phyloP scores from a whole-genome alignment of 2,888 invertebrate genomes.

The Poecilobothrus nobilitatus region DNA sequence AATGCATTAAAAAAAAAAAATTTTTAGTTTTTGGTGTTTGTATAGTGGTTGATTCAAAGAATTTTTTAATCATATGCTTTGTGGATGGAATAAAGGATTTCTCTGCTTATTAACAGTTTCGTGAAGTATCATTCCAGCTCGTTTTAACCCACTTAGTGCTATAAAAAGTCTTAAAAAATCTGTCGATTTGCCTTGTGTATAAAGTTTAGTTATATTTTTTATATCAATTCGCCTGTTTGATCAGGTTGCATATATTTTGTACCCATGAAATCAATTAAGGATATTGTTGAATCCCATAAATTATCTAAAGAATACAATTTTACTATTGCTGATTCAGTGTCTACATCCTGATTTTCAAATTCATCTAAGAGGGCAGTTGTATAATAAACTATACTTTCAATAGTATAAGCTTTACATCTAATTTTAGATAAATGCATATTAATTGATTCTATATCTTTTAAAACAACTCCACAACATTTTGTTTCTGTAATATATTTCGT shows the following conservation, averaged over 20 bases:
- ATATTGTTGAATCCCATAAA: constrained; percentile 29
- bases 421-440: constrained; percentile 39
- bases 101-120: constrained; percentile 52
- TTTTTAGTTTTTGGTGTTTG: constrained; percentile 57
- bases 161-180: constrained; percentile 48
- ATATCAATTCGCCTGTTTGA: constrained; percentile 30
- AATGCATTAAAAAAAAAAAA: no score
- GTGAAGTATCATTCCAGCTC: constrained; percentile 54
- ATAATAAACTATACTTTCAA: constrained; percentile 80
- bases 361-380: constrained; percentile 72
- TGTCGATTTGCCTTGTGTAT: constrained; percentile 50
- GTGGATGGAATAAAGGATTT: constrained; percentile 71
- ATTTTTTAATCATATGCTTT: constrained; percentile 50
- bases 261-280: constrained; percentile 33
- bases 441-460: constrained; percentile 35
- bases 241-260: constrained; percentile 33
- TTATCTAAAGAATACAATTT: constrained; percentile 47
- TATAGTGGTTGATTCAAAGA: constrained; percentile 47
- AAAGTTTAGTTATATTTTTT: constrained; percentile 36
- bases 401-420: constrained; percentile 56
- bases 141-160: constrained; percentile 57
- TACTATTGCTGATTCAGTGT: constrained; percentile 69
- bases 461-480: constrained; percentile 30
- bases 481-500: constrained; percentile 48
- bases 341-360: constrained; percentile 66